A percentile compares a stretch with the other conserved stretches of the same genome.
Conservation (phyloP, 2,113 vertebrate species). For the Phyllostomus hastatus region DNA sequence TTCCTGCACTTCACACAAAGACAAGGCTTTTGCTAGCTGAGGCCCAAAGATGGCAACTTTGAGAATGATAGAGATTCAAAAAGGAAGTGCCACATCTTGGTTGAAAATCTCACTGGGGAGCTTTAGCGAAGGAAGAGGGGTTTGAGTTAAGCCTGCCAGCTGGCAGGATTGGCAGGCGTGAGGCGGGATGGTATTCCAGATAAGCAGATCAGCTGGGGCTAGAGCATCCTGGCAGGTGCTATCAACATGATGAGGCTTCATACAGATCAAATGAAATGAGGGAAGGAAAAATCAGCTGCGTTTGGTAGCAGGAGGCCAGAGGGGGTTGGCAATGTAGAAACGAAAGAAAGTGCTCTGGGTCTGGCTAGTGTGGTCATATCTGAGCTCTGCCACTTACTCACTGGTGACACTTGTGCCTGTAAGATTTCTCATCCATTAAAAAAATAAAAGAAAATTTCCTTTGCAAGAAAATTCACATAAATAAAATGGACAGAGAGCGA, state of each 20-base stretch:
- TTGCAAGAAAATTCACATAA: conserved; percentile 1
- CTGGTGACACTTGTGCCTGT: not conserved
- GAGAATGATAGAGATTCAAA: conserved; percentile 5
- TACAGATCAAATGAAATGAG: not conserved
- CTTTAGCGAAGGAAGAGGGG: not conserved
- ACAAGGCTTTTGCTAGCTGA: not conserved
- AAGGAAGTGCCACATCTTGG: conserved; percentile 30
- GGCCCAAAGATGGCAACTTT: not conserved
- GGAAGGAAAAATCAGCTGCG: not conserved
- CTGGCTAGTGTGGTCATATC: not conserved
- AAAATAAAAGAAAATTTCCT: not conserved
- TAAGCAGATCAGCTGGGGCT: not conserved
- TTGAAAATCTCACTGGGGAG: conserved; percentile 33
- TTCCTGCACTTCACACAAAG: conserved; percentile 40
- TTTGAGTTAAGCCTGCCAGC: conserved; percentile 9
- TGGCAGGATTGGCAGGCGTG: not conserved
- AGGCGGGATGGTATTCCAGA: not conserved
- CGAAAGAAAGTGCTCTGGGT: not conserved
- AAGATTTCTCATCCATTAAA: not conserved
- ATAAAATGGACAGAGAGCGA: not conserved
- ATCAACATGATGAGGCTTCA: not conserved
- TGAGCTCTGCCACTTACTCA: not conserved
- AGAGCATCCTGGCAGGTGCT: not conserved
- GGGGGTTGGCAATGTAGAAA: not conserved
- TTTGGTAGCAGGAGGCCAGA: not conserved